These are phyloP conservation scores for Coregonus sp. DNA, from an alignment of 2,797 vertebrate species.

Conservation along the genomic window DNA sequence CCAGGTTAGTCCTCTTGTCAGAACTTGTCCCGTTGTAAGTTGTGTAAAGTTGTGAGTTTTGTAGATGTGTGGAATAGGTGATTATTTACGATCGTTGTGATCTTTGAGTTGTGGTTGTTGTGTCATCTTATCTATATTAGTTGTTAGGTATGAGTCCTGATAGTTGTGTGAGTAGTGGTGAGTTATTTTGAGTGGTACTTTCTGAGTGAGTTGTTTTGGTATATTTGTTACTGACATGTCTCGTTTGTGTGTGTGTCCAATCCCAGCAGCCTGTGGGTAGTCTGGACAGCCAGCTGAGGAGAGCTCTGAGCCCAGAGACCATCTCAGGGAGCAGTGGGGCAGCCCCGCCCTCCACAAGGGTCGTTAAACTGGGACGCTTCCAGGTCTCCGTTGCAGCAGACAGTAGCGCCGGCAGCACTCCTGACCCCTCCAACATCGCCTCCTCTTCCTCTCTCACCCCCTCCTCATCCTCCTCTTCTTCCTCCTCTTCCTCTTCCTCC, in stretches of 20 bases:
- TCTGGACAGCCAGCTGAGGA: conserved; percentile 57
- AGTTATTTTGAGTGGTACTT: background rate
- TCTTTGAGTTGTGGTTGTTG: background rate
- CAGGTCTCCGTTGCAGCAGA: conserved; percentile 72
- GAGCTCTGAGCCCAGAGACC: conserved; percentile 72
- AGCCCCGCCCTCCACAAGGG: conserved; percentile 38
- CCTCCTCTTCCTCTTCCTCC: conserved; percentile 74
- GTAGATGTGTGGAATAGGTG: background rate
- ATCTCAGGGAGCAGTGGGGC: conserved; percentile 59
- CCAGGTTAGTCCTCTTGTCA: conserved; percentile 77
- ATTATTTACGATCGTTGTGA: background rate
- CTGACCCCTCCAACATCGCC: conserved; percentile 43
- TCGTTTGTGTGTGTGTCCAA: conserved; percentile 22
- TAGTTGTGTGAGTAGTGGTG: background rate
- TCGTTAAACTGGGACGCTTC: conserved; percentile 71
- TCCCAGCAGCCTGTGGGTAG: conserved; percentile 59
- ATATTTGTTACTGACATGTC: background rate
- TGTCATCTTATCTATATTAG: background rate
- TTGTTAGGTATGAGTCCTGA: background rate
- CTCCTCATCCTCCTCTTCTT: conserved; percentile 66
- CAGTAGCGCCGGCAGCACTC: conserved; percentile 27
- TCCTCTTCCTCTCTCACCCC: conserved; percentile 69
- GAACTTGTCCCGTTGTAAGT: background rate
- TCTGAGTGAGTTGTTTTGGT: background rate
- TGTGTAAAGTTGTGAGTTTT: background rate